These are phyloP conservation scores for Spongilla lacustris DNA, from an alignment of 37 sponge, comb jelly and placozoan species.

Conservation along the genomic window DNA sequence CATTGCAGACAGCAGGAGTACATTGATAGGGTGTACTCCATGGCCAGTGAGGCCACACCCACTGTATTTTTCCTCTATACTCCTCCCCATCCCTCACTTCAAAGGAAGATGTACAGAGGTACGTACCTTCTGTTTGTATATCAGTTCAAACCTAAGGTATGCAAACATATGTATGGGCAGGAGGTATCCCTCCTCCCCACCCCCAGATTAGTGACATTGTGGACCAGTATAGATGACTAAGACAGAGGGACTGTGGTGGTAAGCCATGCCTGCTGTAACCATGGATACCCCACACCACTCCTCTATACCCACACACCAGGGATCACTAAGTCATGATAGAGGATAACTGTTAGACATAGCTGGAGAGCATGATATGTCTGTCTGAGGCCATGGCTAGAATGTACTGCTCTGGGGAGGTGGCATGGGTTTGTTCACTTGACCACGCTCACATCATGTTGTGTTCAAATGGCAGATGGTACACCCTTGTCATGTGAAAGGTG, in stretches of 20 bases:
- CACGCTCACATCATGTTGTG: neutral
- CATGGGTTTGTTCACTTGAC: neutral
- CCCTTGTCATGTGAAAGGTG: constrained; percentile 95
- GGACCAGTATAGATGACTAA: constrained; percentile 88
- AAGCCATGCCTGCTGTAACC: neutral
- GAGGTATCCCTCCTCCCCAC: neutral
- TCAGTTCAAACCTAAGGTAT: constrained; percentile 92
- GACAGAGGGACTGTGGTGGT: constrained; percentile 93
- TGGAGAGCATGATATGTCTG: constrained; percentile 98
- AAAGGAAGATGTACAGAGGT: constrained; percentile 94
- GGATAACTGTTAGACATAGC: constrained; percentile 98
- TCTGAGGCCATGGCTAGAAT: constrained; percentile 99
- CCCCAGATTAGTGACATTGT: constrained; percentile 87
- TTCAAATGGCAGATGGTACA: constrained; percentile 42
- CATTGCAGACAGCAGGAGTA: constrained; percentile 71
- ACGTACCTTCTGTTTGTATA: constrained; percentile 93
- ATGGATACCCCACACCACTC: neutral
- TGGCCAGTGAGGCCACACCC: constrained; percentile 63
- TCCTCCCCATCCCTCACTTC: neutral
- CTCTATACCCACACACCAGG: constrained; percentile 28
- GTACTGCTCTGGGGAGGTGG: constrained; percentile 91
- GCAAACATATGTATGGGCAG: no score
- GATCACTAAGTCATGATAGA: constrained; percentile 87
- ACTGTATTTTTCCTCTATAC: neutral
- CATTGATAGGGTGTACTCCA: constrained; percentile 83